A percentile compares a stretch with the other conserved stretches of the same genome.
These are phyloP conservation scores for Ptilorrhoa leucosticta DNA, from an alignment of 2,113 vertebrate genomes.

Conservation along the genomic window DNA sequence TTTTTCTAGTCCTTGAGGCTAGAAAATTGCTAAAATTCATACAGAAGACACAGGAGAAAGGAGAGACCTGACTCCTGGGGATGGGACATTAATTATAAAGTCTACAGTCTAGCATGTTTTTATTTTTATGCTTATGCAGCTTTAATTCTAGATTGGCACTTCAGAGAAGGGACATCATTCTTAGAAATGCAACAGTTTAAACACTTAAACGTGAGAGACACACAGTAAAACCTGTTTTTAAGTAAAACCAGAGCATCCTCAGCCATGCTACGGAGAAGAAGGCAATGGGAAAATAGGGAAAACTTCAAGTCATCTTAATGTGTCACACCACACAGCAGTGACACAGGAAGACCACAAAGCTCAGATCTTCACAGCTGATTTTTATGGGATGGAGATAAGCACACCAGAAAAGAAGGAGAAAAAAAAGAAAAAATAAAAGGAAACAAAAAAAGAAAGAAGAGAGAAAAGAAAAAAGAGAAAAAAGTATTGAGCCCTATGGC, in stretches of 20 bases:
- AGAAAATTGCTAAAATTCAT: neutral
- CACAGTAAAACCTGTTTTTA: neutral
- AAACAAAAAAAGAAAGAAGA: fast-evolving
- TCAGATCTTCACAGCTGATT: neutral
- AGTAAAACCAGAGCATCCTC: neutral
- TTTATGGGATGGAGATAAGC: neutral
- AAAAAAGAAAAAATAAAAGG: neutral
- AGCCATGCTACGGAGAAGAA: neutral
- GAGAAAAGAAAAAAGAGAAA: fast-evolving
- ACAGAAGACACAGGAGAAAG: neutral
- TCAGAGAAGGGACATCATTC: neutral
- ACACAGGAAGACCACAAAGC: neutral
- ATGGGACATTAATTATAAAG: neutral
- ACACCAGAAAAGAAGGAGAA: neutral
- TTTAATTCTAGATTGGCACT: neutral
- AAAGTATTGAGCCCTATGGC: neutral
- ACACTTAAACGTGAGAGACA: neutral
- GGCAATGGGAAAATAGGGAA: neutral
- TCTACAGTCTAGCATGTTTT: neutral
- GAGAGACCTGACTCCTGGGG: neutral
- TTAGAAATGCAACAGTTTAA: neutral
- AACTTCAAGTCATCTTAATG: neutral
- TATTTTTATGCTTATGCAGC: neutral
- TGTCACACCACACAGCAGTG: neutral
- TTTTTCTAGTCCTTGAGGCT: neutral